Base-by-base conservation (phyloP, 2,797 vertebrate genomes). In the Glyptemys insculpta region DNA sequence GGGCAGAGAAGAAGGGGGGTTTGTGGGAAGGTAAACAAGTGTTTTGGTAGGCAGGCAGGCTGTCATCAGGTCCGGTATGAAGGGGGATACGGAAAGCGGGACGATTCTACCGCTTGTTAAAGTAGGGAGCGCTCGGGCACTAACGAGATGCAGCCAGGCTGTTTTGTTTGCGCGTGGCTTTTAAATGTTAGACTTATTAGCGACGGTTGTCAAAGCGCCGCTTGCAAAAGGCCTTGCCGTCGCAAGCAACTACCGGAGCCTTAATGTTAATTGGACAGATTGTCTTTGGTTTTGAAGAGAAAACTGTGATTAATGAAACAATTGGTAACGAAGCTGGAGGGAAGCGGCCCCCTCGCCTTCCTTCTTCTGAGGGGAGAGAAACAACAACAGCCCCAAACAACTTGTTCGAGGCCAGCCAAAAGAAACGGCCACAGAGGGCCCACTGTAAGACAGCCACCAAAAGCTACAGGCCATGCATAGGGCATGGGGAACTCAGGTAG, bases 251-350 rank as follows among this genome's bases (percentile, higher is more conserved):
- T 98, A 93, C 91, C 96, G 97, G 95, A 96, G 96, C 96, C 97
- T 98, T 98, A 98, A 97, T 97, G 97, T 98, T 98, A 98, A 98
- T 98, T 98, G 97, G 98, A 98, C 97, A 98, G 97, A 98, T 97
- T 98, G 98, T 98, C 97, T 98, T 96, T 94, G 93, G 91, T 96
- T 98, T 98, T 98, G 97, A 98, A 98, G 97, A 93, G 97, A 96
- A 97, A 97, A 94, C 92, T 97, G 97, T 98, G 98, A 98, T 98
- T 98, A 98, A 98, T 97, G 95, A 96, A 98, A 98, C 96, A 96
- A 97, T 94, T 96, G 96, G 97, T 98, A 97, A 94, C 23, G 56
- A 97, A 91, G 94, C 94, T 97, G 91, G 86, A 97, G 94, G 1
- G 89, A 96, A 96, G 96, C 94, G 86, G 62, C 91, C 94, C 94